Conservation (phyloP, 2,797 vertebrate species). For the Orestias chungarensis region DNA sequence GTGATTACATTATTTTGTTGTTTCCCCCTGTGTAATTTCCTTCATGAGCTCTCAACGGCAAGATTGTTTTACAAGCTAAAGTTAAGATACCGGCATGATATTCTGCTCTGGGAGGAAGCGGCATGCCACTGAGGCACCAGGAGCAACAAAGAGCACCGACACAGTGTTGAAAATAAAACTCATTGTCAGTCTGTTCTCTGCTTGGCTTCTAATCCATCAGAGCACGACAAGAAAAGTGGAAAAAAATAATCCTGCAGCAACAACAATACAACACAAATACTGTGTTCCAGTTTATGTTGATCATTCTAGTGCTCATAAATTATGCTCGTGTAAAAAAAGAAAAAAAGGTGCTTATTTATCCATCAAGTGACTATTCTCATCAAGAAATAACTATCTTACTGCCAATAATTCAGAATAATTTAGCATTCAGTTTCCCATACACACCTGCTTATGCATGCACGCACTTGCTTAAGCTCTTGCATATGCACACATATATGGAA, state of each 20-base stretch:
- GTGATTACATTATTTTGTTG: slow-evolving; percentile 53
- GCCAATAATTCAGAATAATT: slow-evolving; percentile 61
- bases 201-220: slow-evolving; percentile 37
- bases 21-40: slow-evolving; percentile 28
- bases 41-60: slow-evolving; percentile 37
- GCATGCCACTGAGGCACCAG: slow-evolving; percentile 41
- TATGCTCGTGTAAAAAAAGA: slow-evolving; percentile 42
- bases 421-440: slow-evolving; percentile 56
- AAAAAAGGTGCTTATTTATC: slow-evolving; percentile 65
- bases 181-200: slow-evolving; percentile 22
- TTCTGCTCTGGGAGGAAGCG: slow-evolving; percentile 57
- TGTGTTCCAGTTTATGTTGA: slow-evolving; percentile 53
- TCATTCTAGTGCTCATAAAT: slow-evolving; percentile 52
- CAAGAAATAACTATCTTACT: slow-evolving; percentile 57
- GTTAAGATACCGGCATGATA: slow-evolving; percentile 42
- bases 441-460: slow-evolving; percentile 76
- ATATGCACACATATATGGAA: slow-evolving; percentile 68
- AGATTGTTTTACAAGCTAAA: slow-evolving; percentile 42
- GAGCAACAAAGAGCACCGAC: slow-evolving; percentile 53
- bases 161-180: slow-evolving; percentile 61
- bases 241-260: slow-evolving; percentile 35
- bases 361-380: slow-evolving; percentile 44
- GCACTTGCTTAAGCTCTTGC: slow-evolving; percentile 73
- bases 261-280: slow-evolving; percentile 21
- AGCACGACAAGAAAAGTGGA: slow-evolving; percentile 34